A percentile compares a stretch with the other conserved stretches of the same genome.
phyloP scores from a whole-genome alignment of 2,888 invertebrate genomes.

The Cephalotes varians region DNA sequence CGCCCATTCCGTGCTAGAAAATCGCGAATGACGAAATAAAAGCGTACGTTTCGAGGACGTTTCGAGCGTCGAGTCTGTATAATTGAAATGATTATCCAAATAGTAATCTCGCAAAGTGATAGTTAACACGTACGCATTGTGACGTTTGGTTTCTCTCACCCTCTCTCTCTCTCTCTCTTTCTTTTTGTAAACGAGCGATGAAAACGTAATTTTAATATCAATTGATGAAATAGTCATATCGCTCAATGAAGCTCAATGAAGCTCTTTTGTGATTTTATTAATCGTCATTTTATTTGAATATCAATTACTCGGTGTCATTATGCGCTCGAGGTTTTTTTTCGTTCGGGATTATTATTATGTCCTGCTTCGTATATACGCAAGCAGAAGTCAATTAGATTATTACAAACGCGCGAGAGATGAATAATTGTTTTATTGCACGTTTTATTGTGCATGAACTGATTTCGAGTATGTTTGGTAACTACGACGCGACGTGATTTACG shows the following conservation, averaged over 20 bases:
- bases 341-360: conserved; percentile 32
- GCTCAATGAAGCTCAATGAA: conserved; percentile 22
- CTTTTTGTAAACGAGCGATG: conserved; percentile 5
- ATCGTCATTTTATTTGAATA: conserved; percentile 48
- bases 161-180: background rate
- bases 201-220: conserved; percentile 53
- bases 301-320: conserved; percentile 47
- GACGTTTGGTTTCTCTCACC: background rate
- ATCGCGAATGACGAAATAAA: conserved; percentile 55
- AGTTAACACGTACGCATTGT: conserved; percentile 34
- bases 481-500: conserved; percentile 62
- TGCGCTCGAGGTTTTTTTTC: conserved; percentile 21
- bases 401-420: conserved; percentile 38
- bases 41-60: conserved; percentile 20
- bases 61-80: conserved; percentile 34
- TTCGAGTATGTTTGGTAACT: conserved; percentile 38
- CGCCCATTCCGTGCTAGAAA: conserved; percentile 46
- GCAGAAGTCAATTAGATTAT: conserved; percentile 53
- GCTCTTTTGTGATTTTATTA: conserved; percentile 39
- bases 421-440: conserved; percentile 44
- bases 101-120: conserved; percentile 38
- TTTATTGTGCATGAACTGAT: conserved; percentile 16
- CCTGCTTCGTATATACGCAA: background rate
- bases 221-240: conserved; percentile 11
- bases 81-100: conserved; percentile 46